Base-by-base conservation (phyloP, 1,140 invertebrate genomes). In the Lethocerus indicus region DNA sequence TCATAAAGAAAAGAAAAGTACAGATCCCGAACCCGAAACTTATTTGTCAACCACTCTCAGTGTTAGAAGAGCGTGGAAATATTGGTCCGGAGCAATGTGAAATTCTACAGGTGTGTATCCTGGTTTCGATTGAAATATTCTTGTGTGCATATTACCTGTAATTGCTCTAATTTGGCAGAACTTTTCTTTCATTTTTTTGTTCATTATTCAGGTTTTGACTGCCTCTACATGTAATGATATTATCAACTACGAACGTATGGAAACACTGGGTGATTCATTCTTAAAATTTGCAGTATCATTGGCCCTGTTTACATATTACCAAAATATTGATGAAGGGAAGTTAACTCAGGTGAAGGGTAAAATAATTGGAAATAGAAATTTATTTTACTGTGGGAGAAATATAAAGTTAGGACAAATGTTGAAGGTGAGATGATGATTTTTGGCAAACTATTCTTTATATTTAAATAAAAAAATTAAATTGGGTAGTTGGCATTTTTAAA, bases 261-360 rank as follows among this genome's bases (percentile, higher is more conserved):
- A 94, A 66, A 83, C 83, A 0, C 69, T 94, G 16, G 90, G 90
- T 0, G 89, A 95, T 66, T 81, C 84, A 0, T 92, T 89, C 60
- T 67, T 94, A 0, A 95, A 94, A 65, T 81, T 84, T 55, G 75
- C 76, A 3, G 67, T 73, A 12, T 81, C 79, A 7, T 60, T 87
- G 0, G 85, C 78, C 59, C 61, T 91, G 12, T 83, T 76, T 58
- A 72, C 78, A 52, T 72, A 70, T 42, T 88, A 78, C 65, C 73
- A 76, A 0, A 61, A 63, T 0, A 73, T 73, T 49, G 72, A 78
- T 53, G 89, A 94, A 64, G 88, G 89, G 0, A 70, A 72, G 49
- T 67, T 92, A 1, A 87, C 85, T 0, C 63, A 70, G 29, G 61
- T 91, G 1, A 86, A 92, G 58, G 71, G 76, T 5, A 72, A 75